A percentile compares a stretch with the other conserved stretches of the same genome.
phyloP scores from a whole-genome alignment of 2,113 vertebrate genomes.

The Brachionichthys hirsutus region DNA sequence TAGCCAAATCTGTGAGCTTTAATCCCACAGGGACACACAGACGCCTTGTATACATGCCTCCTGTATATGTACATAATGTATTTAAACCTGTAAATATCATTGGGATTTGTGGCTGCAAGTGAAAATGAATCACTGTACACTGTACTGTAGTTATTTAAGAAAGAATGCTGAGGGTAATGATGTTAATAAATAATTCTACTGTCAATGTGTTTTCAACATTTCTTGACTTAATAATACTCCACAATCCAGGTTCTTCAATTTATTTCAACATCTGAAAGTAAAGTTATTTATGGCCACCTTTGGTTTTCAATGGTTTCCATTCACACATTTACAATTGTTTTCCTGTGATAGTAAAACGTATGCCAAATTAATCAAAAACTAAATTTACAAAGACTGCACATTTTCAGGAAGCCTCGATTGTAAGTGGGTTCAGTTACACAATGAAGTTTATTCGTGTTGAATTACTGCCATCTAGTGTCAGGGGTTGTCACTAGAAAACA shows the following conservation, averaged over 20 bases:
- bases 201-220: conserved; percentile 1
- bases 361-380: too few species aligned
- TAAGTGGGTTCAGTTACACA: neutral
- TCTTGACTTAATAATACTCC: neutral
- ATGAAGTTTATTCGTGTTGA: neutral
- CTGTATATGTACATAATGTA: conserved; percentile 71
- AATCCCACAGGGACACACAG: conserved; percentile 21
- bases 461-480: conserved; percentile 30
- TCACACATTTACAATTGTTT: too few species aligned
- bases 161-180: conserved; percentile 12
- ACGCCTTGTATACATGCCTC: conserved; percentile 58
- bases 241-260: too few species aligned
- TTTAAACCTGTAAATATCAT: conserved; percentile 65
- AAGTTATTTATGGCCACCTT: too few species aligned
- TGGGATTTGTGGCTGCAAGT: conserved; percentile 59
- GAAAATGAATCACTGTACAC: conserved; percentile 34
- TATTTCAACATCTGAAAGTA: too few species aligned
- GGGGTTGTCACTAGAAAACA: neutral
- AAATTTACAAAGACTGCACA: too few species aligned
- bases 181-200: conserved; percentile 69
- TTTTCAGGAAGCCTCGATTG: too few species aligned
- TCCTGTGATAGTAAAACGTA: too few species aligned
- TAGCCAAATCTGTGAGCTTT: conserved; percentile 64
- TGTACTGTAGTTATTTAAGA: conserved; percentile 70
- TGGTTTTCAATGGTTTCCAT: too few species aligned